Evolutionary conservation across 2,888 invertebrate species (phyloP).

Genomic region (Calephelis perditalis): DNA sequence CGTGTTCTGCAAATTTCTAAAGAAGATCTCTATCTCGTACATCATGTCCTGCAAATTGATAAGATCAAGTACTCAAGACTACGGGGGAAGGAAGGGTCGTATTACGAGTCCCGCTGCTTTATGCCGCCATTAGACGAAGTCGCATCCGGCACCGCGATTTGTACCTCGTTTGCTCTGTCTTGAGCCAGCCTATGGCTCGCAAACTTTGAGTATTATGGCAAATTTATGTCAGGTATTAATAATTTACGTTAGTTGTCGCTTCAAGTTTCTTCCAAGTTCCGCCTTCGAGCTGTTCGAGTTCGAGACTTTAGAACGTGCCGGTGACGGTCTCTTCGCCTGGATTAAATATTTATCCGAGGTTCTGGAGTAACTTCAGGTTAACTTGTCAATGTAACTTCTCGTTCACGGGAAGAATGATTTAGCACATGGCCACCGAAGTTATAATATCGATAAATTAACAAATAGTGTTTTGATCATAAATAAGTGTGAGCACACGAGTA

Average conservation of each 20-base stretch:
- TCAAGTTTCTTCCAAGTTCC: slow-evolving; percentile 46
- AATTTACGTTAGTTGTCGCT: slow-evolving; percentile 70
- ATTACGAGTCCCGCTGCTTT: slow-evolving; percentile 56
- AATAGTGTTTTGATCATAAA: background rate
- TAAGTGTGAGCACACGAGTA: too few species aligned
- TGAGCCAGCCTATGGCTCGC: slow-evolving; percentile 47
- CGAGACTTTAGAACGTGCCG: slow-evolving; percentile 40
- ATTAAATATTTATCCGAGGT: slow-evolving; percentile 67
- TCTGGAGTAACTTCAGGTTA: slow-evolving; percentile 39
- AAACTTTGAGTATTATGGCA: slow-evolving; percentile 70
- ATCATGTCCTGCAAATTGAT: slow-evolving; percentile 55
- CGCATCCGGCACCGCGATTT: slow-evolving; percentile 60
- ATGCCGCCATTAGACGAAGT: slow-evolving; percentile 53
- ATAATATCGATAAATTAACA: background rate
- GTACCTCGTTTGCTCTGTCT: slow-evolving; percentile 64
- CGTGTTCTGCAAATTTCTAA: slow-evolving; percentile 27
- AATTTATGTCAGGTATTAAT: slow-evolving; percentile 78
- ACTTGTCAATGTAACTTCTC: slow-evolving; percentile 41
- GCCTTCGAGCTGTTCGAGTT: slow-evolving; percentile 28
- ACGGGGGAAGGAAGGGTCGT: slow-evolving; percentile 40
- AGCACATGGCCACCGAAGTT: slow-evolving; percentile 2
- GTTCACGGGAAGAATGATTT: slow-evolving; percentile 21
- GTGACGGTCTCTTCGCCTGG: slow-evolving; percentile 56
- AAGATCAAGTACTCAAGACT: slow-evolving; percentile 39
- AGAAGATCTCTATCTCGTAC: slow-evolving; percentile 40